Percentiles rank a stretch among this genome's conserved stretches.
phyloP scores from a whole-genome alignment of 2,797 vertebrate genomes.

The Pangasius djambal region DNA sequence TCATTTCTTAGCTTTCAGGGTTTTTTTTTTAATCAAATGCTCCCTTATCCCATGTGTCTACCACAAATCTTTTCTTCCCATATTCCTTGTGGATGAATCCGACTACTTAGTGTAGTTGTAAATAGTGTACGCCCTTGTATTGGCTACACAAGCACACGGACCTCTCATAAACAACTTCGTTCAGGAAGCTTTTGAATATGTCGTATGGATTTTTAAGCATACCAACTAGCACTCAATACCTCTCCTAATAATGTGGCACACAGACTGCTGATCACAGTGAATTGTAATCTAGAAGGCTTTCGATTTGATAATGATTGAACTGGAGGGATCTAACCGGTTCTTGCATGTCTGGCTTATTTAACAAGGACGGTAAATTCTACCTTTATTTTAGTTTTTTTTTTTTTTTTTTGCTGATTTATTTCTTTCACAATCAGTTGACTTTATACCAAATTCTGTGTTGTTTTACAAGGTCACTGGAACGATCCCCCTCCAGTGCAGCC shows the following conservation, averaged over 20 bases:
- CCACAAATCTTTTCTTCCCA: background rate
- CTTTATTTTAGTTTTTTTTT: background rate
- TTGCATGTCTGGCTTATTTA: background rate
- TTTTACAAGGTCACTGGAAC: conserved; percentile 27
- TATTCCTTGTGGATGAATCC: conserved; percentile 4
- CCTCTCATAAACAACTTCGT: conserved; percentile 33
- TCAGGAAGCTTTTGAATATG: conserved; percentile 42
- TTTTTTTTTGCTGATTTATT: background rate
- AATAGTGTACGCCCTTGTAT: conserved; percentile 32
- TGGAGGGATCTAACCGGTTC: conserved; percentile 6
- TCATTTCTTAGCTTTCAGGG: background rate
- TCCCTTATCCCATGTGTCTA: background rate
- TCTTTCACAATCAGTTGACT: background rate
- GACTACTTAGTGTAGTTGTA: conserved; percentile 31
- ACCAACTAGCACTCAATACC: conserved; percentile 30
- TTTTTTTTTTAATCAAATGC: conserved; percentile 10
- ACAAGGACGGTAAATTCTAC: background rate
- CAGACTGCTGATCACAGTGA: background rate
- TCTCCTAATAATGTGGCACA: conserved; percentile 23
- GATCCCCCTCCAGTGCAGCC: background rate
- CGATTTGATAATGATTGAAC: background rate
- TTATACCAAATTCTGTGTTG: background rate
- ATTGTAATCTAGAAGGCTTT: background rate
- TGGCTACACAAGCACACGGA: conserved; percentile 46
- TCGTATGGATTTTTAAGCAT: conserved; percentile 17